Evolutionary conservation across 2,797 vertebrate genomes (phyloP).

Genomic region (Galaxias olidus): DNA sequence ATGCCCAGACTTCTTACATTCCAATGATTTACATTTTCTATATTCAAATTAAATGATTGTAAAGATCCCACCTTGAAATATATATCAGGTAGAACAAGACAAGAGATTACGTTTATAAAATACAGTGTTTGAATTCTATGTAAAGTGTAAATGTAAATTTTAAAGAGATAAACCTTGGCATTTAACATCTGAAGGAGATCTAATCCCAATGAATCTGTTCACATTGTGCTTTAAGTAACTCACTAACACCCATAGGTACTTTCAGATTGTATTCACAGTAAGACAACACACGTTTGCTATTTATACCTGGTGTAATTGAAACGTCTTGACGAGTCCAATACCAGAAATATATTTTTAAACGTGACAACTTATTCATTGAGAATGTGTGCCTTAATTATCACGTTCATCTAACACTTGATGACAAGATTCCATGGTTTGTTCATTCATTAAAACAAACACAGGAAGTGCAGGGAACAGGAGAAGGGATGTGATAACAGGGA

Average conservation of each 20-base stretch:
- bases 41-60: no score
- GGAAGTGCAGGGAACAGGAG: neutral
- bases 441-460: constrained; percentile 20
- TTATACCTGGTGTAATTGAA: constrained; percentile 2
- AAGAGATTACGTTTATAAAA: no score
- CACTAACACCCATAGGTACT: neutral
- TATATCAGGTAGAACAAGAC: no score
- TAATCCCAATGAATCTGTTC: no score
- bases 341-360: constrained; percentile 24
- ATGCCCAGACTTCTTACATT: no score
- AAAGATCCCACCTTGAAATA: no score
- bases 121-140: no score
- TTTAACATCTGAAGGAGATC: no score
- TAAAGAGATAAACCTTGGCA: no score
- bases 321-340: constrained; percentile 7
- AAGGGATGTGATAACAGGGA: no score
- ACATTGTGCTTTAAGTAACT: neutral
- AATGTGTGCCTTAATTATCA: constrained; percentile 44
- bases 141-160: no score
- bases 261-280: neutral
- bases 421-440: constrained; percentile 32
- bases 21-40: no score
- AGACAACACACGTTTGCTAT: neutral
- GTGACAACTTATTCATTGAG: constrained; percentile 32
- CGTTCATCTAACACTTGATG: constrained; percentile 33